Base-by-base conservation (phyloP, 2,113 vertebrate genomes). In the Oceanites oceanicus region DNA sequence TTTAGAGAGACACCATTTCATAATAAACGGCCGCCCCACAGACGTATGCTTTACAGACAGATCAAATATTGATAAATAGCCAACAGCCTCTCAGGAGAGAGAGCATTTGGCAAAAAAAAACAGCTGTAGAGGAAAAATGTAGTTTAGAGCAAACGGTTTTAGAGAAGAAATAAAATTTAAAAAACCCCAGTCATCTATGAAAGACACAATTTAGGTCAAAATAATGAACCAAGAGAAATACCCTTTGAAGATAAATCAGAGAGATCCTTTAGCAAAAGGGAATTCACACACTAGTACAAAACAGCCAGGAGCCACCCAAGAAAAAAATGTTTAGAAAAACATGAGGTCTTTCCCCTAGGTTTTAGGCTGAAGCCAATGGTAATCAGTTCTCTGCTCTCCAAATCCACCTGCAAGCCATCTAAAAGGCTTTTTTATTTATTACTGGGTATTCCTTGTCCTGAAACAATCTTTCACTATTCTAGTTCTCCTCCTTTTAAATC, bases 61-160 rank as follows among this genome's bases (percentile, higher is more conserved):
- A 94, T 94, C 86, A 96, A 95, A 97, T 94, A 96, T 73, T 94
- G 96, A 96, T 92, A 95, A 88, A 94, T 42, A 96, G 67, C 77
- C 68, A 92, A 89, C 59, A 58, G 84, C 26, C 75, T 90, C 75
- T 76, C 68, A 72, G 78, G 75, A 88, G 44, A 86, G 66, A 78
- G 40, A 61, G 44, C 36, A 68, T 77, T 67, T 71, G 71, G n/a
- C n/a, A 77, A 0, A 0, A 44, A 90, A 84, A 94, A 73, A 61
- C 11, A 84, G 52, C 27, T 82, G 26, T 63, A 82, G 34, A 88
- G 74, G 27, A 90, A 92, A 94, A 80, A 67, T 7, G 15, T 8
- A 67, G 61, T 79, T 87, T 86, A 3, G 7, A 91, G 55, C 23
- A 86, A 94, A 88, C 1, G 1, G 20, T 83, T 88, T 71, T 19